Base-by-base conservation (phyloP, 2,888 invertebrate species). In the Pinctada fucata region DNA sequence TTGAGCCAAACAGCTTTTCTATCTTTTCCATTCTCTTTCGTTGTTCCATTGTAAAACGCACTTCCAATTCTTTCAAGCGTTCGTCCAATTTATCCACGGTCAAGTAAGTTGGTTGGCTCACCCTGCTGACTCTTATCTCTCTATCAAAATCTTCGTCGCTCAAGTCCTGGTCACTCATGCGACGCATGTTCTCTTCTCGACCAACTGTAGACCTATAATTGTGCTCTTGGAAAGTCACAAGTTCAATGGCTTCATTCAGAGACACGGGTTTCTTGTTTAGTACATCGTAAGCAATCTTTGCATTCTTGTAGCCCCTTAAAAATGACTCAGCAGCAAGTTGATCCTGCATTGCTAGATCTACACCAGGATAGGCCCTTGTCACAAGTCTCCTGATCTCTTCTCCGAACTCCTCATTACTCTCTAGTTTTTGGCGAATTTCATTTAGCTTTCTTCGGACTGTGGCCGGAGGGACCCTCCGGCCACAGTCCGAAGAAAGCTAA, bases 141-240 rank as follows among this genome's bases (percentile, higher is more conserved):
- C 31, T 31, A 31, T 31, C 31, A 31, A 31, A 31, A 31, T 31
- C 31, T 31, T 31, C 31, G 31, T 31, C 1, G 31, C 31, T 31
- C 31, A 31, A 31, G 31, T 31, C 31, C 31, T 31, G 31, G 31
- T 31, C 31, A 31, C 31, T 31, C 31, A 31, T 31, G 31, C 31
- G 31, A 31, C 31, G 31, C 31, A 31, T 31, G 31, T 31, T 31
- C 31, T 1, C 31, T 31, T 78, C 72, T 63, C 69, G 6, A 16
- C 78, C 78, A 3, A 71, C 65, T 4, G 71, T 76, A 4, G 76
- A 71, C 13, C 51, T 16, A 45, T 68, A 78, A 16, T 78, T 78
- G 48, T 76, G 76, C 10, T 76, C 58, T 31, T 48, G 31, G 31
- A 31, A 31, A 31, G 31, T 31, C 31, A 31, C 31, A 31, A 31